Conservation (phyloP, 2,113 vertebrate species). For the Carlito syrichta region DNA sequence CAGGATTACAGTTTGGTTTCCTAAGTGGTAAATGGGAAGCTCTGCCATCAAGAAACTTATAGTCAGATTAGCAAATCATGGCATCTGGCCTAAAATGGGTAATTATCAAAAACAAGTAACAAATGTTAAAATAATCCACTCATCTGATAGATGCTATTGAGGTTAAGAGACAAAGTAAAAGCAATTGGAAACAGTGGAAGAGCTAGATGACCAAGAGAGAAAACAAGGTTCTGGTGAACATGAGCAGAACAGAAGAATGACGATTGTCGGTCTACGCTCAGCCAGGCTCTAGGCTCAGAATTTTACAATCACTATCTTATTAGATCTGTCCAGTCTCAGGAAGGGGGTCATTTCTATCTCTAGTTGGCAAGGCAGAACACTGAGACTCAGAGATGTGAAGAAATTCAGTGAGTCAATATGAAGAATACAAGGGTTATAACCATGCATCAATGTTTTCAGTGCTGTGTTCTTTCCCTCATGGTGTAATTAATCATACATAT, state of each 20-base stretch:
- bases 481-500: background rate
- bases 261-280: background rate
- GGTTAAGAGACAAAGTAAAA: background rate
- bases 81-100: background rate
- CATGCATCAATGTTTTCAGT: background rate
- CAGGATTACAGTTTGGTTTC: background rate
- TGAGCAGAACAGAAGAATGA: background rate
- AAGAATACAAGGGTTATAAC: background rate
- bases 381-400: background rate
- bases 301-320: background rate
- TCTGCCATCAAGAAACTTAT: background rate
- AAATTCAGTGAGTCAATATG: background rate
- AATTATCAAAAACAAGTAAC: background rate
- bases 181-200: background rate
- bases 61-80: background rate
- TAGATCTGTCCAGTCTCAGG: background rate
- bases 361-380: background rate
- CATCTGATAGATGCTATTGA: background rate
- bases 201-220: background rate
- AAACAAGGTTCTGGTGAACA: background rate
- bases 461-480: background rate
- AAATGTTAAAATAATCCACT: background rate
- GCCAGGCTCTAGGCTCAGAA: background rate
- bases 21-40: background rate
- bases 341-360: background rate